A percentile compares a stretch with the other conserved stretches of the same genome.
Evolutionary conservation across 2,888 invertebrate genomes (phyloP).

Genomic region (Beris chalybata): DNA sequence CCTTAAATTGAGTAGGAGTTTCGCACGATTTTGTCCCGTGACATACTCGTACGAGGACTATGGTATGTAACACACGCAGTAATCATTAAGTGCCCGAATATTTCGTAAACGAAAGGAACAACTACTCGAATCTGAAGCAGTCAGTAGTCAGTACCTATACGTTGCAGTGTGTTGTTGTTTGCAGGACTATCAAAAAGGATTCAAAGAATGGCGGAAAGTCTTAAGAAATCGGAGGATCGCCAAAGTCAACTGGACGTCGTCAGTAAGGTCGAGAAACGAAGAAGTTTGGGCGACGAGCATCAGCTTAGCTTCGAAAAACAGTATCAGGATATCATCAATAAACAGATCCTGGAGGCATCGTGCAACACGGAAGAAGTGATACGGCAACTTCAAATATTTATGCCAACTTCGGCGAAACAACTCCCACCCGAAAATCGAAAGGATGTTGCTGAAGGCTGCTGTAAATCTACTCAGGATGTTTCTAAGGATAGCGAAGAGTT

Average conservation of each 20-base stretch:
- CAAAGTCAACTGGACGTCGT: neutral
- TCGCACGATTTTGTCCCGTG: slow-evolving; percentile 1
- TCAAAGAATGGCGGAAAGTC: neutral
- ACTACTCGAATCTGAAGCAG: neutral
- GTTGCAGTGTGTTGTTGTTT: neutral
- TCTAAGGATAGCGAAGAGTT: too few species aligned
- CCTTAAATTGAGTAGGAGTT: neutral
- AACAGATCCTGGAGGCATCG: slow-evolving; percentile 54
- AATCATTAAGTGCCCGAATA: neutral
- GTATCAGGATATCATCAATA: slow-evolving; percentile 53
- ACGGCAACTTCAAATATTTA: slow-evolving; percentile 73
- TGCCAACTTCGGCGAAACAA: slow-evolving; percentile 55
- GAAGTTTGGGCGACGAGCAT: too few species aligned
- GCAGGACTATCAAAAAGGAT: neutral
- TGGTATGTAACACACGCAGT: neutral
- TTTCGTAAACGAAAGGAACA: neutral
- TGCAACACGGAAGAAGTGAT: slow-evolving; percentile 58
- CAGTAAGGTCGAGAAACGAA: neutral
- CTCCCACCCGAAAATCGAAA: neutral
- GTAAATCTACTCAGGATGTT: too few species aligned
- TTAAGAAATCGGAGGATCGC: neutral
- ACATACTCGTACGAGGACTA: neutral
- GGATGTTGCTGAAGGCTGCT: neutral
- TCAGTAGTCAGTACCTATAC: neutral
- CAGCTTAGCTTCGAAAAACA: slow-evolving; percentile 39